Percentiles rank a stretch among this genome's conserved stretches.
Evolutionary conservation across 2,113 vertebrate genomes (phyloP).

Genomic region (Gnathonemus echidnorhynchus): DNA sequence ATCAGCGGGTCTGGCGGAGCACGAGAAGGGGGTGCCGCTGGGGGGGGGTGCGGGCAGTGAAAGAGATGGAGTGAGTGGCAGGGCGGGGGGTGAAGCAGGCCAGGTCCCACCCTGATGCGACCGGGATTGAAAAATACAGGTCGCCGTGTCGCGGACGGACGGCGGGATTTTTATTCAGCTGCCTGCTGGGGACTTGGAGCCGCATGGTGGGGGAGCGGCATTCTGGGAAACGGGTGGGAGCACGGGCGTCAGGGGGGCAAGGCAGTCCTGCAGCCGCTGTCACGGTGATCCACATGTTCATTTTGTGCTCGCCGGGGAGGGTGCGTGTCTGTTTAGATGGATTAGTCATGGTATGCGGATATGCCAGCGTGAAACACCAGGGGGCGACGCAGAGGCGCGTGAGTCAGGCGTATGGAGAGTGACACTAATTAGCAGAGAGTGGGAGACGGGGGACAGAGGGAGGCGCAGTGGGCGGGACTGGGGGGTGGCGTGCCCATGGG

Average conservation of each 20-base stretch:
- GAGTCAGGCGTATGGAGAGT: not conserved
- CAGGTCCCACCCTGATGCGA: conserved; percentile 44
- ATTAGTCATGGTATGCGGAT: conserved; percentile 33
- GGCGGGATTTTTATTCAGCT: conserved; percentile 34
- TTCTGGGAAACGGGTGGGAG: not conserved
- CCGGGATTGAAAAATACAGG: conserved; percentile 56
- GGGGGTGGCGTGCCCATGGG: not conserved
- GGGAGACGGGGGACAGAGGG: not conserved
- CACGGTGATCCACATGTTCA: conserved; percentile 28
- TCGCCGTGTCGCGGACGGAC: conserved; percentile 39
- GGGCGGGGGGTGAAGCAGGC: conserved; percentile 37
- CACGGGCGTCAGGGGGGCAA: not conserved
- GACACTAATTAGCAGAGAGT: conserved; percentile 9
- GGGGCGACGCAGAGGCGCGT: not conserved
- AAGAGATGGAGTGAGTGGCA: not conserved
- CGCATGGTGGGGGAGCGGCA: not conserved
- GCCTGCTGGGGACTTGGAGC: not conserved
- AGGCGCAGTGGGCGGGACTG: not conserved
- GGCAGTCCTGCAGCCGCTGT: conserved; percentile 8
- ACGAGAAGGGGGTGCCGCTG: conserved; percentile 17
- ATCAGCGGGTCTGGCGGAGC: conserved; percentile 53
- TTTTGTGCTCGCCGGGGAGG: conserved; percentile 36
- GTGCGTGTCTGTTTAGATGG: conserved; percentile 33
- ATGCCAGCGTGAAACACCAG: not conserved
- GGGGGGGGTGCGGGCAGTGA: conserved; percentile 49